A percentile compares a stretch with the other conserved stretches of the same genome.
Conservation (phyloP, 2,888 invertebrate species). For the Odontocolon sp. region DNA sequence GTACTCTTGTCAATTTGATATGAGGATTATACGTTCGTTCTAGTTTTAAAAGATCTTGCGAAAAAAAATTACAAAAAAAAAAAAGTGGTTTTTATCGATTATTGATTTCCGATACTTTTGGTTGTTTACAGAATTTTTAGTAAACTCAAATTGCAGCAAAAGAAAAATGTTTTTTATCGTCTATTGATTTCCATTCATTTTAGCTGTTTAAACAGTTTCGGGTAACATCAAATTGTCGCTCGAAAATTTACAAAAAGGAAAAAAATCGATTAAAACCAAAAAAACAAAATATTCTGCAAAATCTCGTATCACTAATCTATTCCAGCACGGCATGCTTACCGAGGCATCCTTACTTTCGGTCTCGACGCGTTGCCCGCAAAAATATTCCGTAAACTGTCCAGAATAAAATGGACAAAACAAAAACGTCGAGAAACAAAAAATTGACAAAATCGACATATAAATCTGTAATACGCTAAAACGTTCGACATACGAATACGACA, state of each 20-base stretch:
- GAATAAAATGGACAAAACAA: not conserved
- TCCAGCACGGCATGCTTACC: slow-evolving; percentile 23
- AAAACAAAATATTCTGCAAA: not conserved
- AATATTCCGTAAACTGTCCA: too few species aligned
- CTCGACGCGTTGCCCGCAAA: too few species aligned
- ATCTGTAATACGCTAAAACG: slow-evolving; percentile 67
- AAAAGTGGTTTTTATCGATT: slow-evolving; percentile 1
- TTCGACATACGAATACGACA: slow-evolving; percentile 69
- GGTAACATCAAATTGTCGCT: not conserved
- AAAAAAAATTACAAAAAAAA: slow-evolving; percentile 51
- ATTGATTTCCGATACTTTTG: slow-evolving; percentile 26
- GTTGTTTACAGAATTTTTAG: too few species aligned
- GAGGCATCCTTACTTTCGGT: too few species aligned
- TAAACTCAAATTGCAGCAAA: too few species aligned
- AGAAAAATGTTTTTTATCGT: not conserved
- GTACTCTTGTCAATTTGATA: slow-evolving; percentile 52
- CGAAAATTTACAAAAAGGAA: not conserved
- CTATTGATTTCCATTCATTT: not conserved
- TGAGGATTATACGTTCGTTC: slow-evolving; percentile 30
- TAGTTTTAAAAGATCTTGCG: slow-evolving; percentile 54
- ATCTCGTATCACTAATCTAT: slow-evolving; percentile 7
- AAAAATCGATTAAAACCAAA: not conserved
- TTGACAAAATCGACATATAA: slow-evolving; percentile 6
- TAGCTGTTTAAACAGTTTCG: not conserved
- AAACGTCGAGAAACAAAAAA: not conserved